These are phyloP conservation scores for Cybosia mesomella DNA, from an alignment of 2,888 invertebrate species.

Conservation along the genomic window DNA sequence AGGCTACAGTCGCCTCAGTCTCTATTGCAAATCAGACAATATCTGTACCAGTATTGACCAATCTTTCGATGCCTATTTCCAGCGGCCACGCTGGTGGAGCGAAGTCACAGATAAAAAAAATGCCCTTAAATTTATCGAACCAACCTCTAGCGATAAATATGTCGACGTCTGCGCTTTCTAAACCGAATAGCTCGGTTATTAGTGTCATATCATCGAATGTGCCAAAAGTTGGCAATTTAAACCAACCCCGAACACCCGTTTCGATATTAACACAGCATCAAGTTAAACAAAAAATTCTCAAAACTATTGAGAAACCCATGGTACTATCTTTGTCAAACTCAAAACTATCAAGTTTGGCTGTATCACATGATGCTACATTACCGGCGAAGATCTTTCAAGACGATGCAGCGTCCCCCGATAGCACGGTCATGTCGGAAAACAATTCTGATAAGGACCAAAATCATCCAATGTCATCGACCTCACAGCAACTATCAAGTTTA, in stretches of 20 bases:
- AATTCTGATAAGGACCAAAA: conserved; percentile 59
- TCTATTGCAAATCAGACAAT: conserved; percentile 85
- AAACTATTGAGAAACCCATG: conserved; percentile 83
- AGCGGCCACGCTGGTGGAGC: conserved; percentile 59
- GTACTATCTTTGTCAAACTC: conserved; percentile 83
- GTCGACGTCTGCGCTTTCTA: conserved; percentile 73
- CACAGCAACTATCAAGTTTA: conserved; percentile 61
- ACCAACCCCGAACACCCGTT: conserved; percentile 72
- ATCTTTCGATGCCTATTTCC: conserved; percentile 72
- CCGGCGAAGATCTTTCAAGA: conserved; percentile 90
- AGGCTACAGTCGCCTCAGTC: conserved; percentile 86
- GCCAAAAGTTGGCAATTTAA: conserved; percentile 73
- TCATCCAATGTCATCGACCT: conserved; percentile 52
- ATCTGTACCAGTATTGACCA: conserved; percentile 82
- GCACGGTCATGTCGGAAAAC: conserved; percentile 71
- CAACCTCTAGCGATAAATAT: conserved; percentile 73
- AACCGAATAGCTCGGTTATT: conserved; percentile 81
- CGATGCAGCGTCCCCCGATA: conserved; percentile 88
- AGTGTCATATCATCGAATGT: conserved; percentile 82
- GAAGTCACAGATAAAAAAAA: conserved; percentile 56
- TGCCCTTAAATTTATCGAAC: conserved; percentile 71
- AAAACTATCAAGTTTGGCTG: conserved; percentile 86
- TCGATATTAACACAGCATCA: conserved; percentile 82
- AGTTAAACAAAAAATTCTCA: conserved; percentile 83
- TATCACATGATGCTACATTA: conserved; percentile 86